These are phyloP conservation scores for Augochlora pura DNA, from an alignment of 1,140 invertebrate genomes.

Conservation along the genomic window DNA sequence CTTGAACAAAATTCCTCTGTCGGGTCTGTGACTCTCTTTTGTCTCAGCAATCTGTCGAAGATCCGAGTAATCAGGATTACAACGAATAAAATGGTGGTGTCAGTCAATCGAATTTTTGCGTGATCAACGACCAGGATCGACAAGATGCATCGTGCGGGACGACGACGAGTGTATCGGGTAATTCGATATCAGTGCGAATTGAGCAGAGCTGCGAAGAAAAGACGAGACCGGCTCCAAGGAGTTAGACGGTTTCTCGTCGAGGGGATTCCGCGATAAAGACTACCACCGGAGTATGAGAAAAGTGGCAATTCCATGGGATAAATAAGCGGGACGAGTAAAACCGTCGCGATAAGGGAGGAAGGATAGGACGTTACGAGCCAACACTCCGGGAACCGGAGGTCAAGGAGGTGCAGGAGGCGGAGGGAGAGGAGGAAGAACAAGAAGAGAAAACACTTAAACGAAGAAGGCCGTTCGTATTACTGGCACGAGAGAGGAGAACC, in stretches of 20 bases:
- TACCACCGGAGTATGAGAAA: no score
- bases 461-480: conserved; percentile 39
- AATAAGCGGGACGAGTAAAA: conserved; percentile 14
- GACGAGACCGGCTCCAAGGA: no score
- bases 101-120: not conserved
- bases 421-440: conserved; percentile 17
- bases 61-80: no score
- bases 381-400: not conserved
- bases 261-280: no score
- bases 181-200: conserved; percentile 18
- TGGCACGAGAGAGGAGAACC: conserved; percentile 30
- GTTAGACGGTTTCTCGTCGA: no score
- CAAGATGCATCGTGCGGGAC: not conserved
- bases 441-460: conserved; percentile 45
- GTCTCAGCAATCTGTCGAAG: no score
- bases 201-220: not conserved
- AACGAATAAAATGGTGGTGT: no score
- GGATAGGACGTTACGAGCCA: conserved; percentile 7
- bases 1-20: no score
- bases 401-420: not conserved
- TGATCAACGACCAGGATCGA: not conserved
- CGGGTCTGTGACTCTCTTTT: no score
- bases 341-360: not conserved
- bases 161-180: not conserved
- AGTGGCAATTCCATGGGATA: no score